Evolutionary conservation across 2,888 invertebrate species (phyloP).

Genomic region (Busseola fusca): DNA sequence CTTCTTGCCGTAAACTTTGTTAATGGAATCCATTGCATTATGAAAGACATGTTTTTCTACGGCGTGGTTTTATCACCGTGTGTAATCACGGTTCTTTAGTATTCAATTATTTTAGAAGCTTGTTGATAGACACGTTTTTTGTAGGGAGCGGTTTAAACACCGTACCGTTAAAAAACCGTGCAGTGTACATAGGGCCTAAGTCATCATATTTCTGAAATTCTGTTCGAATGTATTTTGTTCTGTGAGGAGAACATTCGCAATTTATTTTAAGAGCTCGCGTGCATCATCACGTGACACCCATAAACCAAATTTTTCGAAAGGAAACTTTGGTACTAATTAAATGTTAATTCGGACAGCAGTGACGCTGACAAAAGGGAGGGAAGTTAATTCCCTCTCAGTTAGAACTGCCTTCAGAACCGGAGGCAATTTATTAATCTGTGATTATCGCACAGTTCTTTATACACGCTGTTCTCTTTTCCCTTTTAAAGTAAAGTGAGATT

Average conservation of each 20-base stretch:
- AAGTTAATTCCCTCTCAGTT: conserved; percentile 39
- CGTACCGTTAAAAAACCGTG: background rate
- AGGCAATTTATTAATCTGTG: conserved; percentile 33
- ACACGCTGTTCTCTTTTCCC: conserved; percentile 2
- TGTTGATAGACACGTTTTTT: background rate
- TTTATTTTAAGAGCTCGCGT: conserved; percentile 1
- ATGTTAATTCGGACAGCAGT: conserved; percentile 43
- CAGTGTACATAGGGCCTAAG: background rate
- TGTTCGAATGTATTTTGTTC: background rate
- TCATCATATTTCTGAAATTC: background rate
- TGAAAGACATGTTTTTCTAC: too few species aligned
- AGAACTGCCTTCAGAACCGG: conserved; percentile 8
- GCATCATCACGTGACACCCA: background rate
- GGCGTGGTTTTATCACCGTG: too few species aligned
- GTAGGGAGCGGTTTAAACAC: background rate
- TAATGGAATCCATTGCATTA: too few species aligned
- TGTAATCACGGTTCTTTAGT: too few species aligned
- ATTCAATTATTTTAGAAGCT: background rate
- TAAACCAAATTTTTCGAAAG: conserved; percentile 36
- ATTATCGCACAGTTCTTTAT: conserved; percentile 31
- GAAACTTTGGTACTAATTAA: conserved; percentile 52
- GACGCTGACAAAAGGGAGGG: conserved; percentile 48
- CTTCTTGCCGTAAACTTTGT: too few species aligned
- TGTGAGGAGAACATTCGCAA: background rate
- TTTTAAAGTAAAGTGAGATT: background rate